These are phyloP conservation scores for Caiman crocodilus DNA, from an alignment of 2,797 vertebrate genomes.

Conservation along the genomic window DNA sequence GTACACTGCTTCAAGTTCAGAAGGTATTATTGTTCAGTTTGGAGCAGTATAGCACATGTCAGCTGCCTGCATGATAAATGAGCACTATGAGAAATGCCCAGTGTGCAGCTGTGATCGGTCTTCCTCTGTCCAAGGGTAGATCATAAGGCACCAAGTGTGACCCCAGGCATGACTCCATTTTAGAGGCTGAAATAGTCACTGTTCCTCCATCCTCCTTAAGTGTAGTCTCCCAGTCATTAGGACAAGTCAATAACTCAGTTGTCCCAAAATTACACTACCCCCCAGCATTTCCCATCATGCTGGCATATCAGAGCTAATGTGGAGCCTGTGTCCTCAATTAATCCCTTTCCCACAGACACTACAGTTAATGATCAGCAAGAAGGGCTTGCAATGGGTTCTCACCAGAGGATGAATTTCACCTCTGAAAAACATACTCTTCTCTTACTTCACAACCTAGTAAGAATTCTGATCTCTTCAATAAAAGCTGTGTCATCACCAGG, in stretches of 20 bases:
- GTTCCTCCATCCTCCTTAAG: neutral
- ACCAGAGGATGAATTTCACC: neutral
- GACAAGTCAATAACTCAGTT: neutral
- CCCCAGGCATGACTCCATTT: neutral
- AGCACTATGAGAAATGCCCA: no score
- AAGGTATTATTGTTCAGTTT: no score
- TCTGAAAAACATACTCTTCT: neutral
- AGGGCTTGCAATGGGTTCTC: neutral
- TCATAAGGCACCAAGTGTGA: neutral
- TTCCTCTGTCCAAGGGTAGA: fast-evolving
- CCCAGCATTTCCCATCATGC: neutral
- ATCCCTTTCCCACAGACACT: neutral
- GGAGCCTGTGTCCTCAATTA: neutral
- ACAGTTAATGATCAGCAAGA: neutral
- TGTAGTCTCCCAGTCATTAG: neutral
- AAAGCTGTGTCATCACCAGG: no score
- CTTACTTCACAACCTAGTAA: neutral
- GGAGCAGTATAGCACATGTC: no score
- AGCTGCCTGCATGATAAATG: no score
- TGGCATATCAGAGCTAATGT: neutral
- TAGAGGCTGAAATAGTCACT: neutral
- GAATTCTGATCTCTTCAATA: neutral
- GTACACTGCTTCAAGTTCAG: no score
- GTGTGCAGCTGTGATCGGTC: neutral
- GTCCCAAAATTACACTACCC: neutral